Conservation (phyloP, 2,113 vertebrate species). For the Xenotilapia flavipinnis region DNA sequence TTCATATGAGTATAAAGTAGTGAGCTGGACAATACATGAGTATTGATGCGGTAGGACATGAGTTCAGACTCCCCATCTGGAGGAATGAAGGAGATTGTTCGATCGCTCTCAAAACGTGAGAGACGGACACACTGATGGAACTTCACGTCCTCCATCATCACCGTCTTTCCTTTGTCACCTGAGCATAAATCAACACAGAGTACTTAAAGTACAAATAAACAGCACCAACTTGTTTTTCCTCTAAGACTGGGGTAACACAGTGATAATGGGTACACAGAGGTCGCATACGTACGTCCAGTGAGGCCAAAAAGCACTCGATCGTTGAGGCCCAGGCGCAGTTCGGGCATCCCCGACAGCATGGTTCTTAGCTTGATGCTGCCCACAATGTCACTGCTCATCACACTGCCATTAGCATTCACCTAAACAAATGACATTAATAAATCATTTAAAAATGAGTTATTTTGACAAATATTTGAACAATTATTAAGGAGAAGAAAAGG, state of each 20-base stretch:
- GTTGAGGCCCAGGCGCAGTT: slow-evolving; percentile 85
- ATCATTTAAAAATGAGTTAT: background rate
- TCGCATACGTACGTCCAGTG: slow-evolving; percentile 78
- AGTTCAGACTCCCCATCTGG: slow-evolving; percentile 91
- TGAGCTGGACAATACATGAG: slow-evolving; percentile 70
- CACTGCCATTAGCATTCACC: slow-evolving; percentile 85
- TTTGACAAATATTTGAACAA: background rate
- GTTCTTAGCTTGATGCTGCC: slow-evolving; percentile 88
- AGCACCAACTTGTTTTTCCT: background rate
- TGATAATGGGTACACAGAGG: background rate
- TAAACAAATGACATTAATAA: slow-evolving; percentile 27
- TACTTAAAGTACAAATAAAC: background rate
- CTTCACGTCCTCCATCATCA: slow-evolving; percentile 90
- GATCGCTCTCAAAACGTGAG: slow-evolving; percentile 87
- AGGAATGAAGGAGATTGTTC: slow-evolving; percentile 92
- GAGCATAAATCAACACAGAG: background rate
- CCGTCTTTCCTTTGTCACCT: slow-evolving; percentile 88
- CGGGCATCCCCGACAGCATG: slow-evolving; percentile 90
- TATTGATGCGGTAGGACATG: slow-evolving; percentile 93
- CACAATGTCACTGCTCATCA: slow-evolving; percentile 90
- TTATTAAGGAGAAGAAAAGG: background rate
- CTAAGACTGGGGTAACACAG: background rate
- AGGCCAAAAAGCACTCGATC: slow-evolving; percentile 86
- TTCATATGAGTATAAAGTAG: background rate
- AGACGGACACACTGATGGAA: slow-evolving; percentile 94